Base-by-base conservation (phyloP, 2,113 vertebrate species). In the Callochromis pleurospilus region DNA sequence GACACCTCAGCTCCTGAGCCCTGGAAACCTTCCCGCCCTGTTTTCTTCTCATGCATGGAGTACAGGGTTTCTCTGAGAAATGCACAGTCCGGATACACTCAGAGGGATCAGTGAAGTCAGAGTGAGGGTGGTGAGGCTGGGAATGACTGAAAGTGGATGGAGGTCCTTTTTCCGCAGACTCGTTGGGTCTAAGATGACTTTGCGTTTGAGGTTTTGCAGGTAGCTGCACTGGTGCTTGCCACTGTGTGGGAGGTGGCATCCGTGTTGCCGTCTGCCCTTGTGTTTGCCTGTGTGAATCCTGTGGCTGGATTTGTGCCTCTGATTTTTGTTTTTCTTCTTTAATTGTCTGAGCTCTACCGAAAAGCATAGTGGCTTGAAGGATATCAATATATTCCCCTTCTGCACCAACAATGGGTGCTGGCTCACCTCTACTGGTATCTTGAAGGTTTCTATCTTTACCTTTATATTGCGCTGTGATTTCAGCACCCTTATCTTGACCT, bases 371-470 rank as follows among this genome's bases (percentile, higher is more conserved):
- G 56, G 92, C 91, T 49, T 97, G 96, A 82, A 97, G 73, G 29
- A 98, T 94, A 47, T 97, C 96, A 79, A 98, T 97, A 2, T 98
- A 97, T 21, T 98, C 97, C 12, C 97, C 97, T 55, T 96, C 97
- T 40, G 82, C 55, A 40, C 58, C 9, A 73, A 21, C 4, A 8
- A 29, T 29, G 9, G 17, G 86, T 15, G 55, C 65, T 55, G 56
- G 15, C 10, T 15, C 77, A 70, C 77, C 26, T 31, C 53, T 83
- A 65, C 24, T 84, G 75, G 26, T 82, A 33, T 86, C 60, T 56
- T 56, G 82, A n/a, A 7, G 49, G 13, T 86, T 86, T 90, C 54
- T 80, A 19, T 80, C 47, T 84, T 68, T 85, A 49, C 19, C 26
- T 86, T 86, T 90, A 21, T 89, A 62, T 79, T 58, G 51, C 3